A percentile compares a stretch with the other conserved stretches of the same genome.
Conservation (phyloP, 2,797 vertebrate species). For the Molossus alvarezi region DNA sequence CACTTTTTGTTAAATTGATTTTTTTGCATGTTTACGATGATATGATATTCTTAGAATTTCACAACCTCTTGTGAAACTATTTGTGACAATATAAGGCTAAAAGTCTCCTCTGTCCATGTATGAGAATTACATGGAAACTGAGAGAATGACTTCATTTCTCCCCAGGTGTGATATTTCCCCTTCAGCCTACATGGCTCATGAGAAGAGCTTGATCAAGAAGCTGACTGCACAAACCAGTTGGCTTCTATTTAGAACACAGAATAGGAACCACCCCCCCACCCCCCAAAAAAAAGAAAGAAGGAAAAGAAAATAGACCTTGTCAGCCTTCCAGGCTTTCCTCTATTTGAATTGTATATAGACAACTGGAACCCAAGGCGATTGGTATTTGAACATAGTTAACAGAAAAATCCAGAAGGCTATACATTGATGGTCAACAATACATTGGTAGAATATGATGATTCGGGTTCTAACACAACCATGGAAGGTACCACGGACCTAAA, state of each 20-base stretch:
- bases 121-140: not conserved
- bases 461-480: not conserved
- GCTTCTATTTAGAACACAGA: not conserved
- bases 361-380: not conserved
- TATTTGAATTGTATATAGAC: not conserved
- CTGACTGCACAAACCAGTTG: not conserved
- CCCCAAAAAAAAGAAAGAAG: too few relatives aligned
- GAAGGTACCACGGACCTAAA: not conserved
- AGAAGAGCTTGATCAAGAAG: not conserved
- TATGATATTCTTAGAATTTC: slow-evolving; percentile 43
- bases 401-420: not conserved
- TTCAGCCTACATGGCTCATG: not conserved
- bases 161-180: not conserved
- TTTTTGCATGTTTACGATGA: slow-evolving; percentile 10
- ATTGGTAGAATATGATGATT: not conserved
- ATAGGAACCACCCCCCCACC: not conserved
- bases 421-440: not conserved
- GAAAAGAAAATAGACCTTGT: too few relatives aligned
- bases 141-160: not conserved
- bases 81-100: not conserved
- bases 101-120: not conserved
- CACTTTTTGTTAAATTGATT: not conserved
- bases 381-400: not conserved
- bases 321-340: not conserved
- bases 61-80: not conserved